Base-by-base conservation (phyloP, 2,797 vertebrate genomes). In the Salmo trutta region DNA sequence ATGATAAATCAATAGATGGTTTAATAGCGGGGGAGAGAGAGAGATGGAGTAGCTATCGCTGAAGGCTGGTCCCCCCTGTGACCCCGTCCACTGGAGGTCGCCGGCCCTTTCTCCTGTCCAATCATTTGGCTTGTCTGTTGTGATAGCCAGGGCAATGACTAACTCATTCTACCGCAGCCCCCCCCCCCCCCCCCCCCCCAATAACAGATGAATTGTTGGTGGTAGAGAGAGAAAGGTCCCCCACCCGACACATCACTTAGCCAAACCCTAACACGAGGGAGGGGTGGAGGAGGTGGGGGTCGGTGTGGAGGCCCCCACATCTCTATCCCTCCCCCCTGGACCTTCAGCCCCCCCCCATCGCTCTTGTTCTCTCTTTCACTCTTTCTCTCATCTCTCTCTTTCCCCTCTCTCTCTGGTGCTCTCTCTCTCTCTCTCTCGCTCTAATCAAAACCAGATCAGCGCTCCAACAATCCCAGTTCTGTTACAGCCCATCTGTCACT, bases 371-470 rank as follows among this genome's bases (percentile, higher is more conserved):
- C 79, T 64, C 41, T 79, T 69, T 78, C 19, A 33, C 64, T 71
- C 15, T 59, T 73, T 31, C 24, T 74, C 70, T 71, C 47, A 71
- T 56, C 69, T 67, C 56, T 64, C 66, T 62, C 64, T 71, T 31
- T 47, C 64, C 73, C 53, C 70, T 62, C 73, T 68, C 75, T 75
- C 21, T 76, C 56, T 76, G 29, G 29, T 3, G 2, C 75, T 67
- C 66, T 78, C 71, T 72, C 62, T 51, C n/a, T 16, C 54, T 62
- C 73, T 36, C n/a, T 15, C 68, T 69, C 53, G 47, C 74, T 52
- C 71, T 95, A 94, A 95, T 94, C 94, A 93, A 94, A 96, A 94
- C 90, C 95, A 95, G 94, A 94, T 91, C 91, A 84, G 80, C 75
- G 85, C 87, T 86, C 73, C 89, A 93, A 94, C 94, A 93, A 92